These are phyloP conservation scores for Hydroisotoma schaefferi DNA, from an alignment of 2,888 invertebrate species.

Conservation along the genomic window DNA sequence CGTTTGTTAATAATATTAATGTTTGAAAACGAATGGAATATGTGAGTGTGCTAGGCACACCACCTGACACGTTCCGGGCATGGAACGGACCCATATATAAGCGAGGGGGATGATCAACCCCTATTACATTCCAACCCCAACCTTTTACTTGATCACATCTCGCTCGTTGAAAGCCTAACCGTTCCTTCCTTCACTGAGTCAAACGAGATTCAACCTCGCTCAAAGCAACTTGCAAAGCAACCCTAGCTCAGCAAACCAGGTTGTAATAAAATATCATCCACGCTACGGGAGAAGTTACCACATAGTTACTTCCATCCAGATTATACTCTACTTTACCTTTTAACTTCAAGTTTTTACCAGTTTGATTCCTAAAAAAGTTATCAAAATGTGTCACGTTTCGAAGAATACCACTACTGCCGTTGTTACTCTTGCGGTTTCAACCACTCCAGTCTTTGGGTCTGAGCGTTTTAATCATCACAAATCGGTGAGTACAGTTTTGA, in stretches of 20 bases:
- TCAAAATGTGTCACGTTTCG: constrained; percentile 39
- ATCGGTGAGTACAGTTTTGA: constrained; percentile 37
- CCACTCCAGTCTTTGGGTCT: constrained; percentile 24
- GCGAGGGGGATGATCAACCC: constrained; percentile 27
- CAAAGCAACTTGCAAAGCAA: constrained; percentile 3
- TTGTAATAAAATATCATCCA: no score
- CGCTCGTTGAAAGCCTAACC: no score
- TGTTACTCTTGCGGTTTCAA: constrained; percentile 30
- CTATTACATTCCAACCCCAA: constrained; percentile 40
- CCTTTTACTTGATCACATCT: constrained; percentile 27
- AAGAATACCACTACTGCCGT: constrained; percentile 22
- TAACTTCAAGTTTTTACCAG: background rate
- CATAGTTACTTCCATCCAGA: no score
- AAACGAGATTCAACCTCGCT: background rate
- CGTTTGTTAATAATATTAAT: no score
- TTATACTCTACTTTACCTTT: background rate
- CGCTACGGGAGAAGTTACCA: no score
- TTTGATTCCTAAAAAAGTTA: background rate
- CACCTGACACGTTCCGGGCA: constrained; percentile 47
- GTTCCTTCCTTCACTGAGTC: background rate
- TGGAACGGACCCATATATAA: constrained; percentile 36
- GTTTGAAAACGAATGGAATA: constrained; percentile 6
- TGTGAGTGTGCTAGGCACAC: constrained; percentile 46
- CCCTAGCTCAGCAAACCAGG: background rate
- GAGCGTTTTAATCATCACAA: constrained; percentile 16